Percentiles rank a stretch among this genome's conserved stretches.
Conservation (phyloP, 2,797 vertebrate genomes). For the Emydoidea blandingii region DNA sequence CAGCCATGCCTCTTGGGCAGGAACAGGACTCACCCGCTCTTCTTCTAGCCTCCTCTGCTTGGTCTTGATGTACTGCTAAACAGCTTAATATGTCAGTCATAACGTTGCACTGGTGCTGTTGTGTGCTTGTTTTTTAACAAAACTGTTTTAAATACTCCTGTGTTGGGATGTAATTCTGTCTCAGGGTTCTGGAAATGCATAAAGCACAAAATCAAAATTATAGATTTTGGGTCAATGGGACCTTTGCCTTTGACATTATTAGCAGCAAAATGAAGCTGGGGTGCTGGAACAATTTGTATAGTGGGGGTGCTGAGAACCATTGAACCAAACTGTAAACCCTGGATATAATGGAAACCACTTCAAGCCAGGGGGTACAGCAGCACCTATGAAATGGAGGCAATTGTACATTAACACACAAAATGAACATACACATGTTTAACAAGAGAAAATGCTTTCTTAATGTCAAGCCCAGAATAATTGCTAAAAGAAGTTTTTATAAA, state of each 20-base stretch:
- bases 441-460: not conserved
- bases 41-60: slow-evolving; percentile 89
- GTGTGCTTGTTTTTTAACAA: not conserved
- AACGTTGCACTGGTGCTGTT: not conserved
- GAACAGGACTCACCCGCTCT: slow-evolving; percentile 79
- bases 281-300: too few relatives aligned
- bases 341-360: too few relatives aligned
- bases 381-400: not conserved
- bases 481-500: slow-evolving; percentile 26
- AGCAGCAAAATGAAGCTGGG: not conserved
- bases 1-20: too few relatives aligned
- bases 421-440: not conserved
- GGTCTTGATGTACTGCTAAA: slow-evolving; percentile 63
- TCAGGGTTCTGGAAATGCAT: not conserved
- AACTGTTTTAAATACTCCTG: not conserved
- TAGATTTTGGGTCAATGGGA: not conserved
- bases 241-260: not conserved
- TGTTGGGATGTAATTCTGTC: not conserved
- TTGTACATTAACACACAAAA: not conserved
- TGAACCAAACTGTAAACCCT: too few relatives aligned
- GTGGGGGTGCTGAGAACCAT: too few relatives aligned
- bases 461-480: not conserved
- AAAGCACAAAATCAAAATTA: not conserved
- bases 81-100: not conserved
- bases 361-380: too few relatives aligned